These are phyloP conservation scores for Amphiprion percula DNA, from an alignment of 2,113 vertebrate genomes.

Conservation along the genomic window DNA sequence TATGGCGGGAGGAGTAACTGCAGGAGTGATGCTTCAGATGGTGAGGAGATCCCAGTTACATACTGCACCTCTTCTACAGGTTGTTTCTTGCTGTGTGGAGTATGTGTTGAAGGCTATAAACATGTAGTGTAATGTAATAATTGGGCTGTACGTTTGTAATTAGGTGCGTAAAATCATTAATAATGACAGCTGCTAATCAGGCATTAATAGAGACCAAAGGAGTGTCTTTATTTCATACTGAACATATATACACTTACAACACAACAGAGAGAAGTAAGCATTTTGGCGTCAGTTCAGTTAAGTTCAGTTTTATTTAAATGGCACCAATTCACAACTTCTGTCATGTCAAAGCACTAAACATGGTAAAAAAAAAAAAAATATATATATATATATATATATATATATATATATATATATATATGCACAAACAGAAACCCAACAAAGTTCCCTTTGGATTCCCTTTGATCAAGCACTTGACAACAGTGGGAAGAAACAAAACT, in stretches of 20 bases:
- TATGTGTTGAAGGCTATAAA: neutral
- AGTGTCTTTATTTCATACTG: neutral
- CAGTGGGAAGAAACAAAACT: too few relatives aligned
- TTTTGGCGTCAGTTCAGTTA: too few relatives aligned
- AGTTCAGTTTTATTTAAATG: too few relatives aligned
- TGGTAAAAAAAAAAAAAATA: too few relatives aligned
- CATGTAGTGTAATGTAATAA: neutral
- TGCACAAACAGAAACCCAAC: too few relatives aligned
- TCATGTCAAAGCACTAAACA: too few relatives aligned
- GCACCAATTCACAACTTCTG: too few relatives aligned
- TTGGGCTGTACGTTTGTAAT: neutral
- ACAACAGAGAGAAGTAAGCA: too few relatives aligned
- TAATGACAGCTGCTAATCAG: neutral
- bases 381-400: too few relatives aligned
- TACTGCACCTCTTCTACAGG: neutral
- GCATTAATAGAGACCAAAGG: neutral
- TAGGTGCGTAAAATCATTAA: neutral
- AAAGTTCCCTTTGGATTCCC: too few relatives aligned
- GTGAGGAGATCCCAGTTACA: slow-evolving; percentile 76
- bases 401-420: too few relatives aligned
- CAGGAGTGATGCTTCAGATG: slow-evolving; percentile 91
- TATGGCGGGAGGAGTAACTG: slow-evolving; percentile 91
- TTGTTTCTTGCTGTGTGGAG: neutral
- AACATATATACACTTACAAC: neutral
- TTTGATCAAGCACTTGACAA: too few relatives aligned